Evolutionary conservation across 2,113 vertebrate species (phyloP), one percentile per base, ranked within the genome.

Genomic region (Nerophis ophidion): DNA sequence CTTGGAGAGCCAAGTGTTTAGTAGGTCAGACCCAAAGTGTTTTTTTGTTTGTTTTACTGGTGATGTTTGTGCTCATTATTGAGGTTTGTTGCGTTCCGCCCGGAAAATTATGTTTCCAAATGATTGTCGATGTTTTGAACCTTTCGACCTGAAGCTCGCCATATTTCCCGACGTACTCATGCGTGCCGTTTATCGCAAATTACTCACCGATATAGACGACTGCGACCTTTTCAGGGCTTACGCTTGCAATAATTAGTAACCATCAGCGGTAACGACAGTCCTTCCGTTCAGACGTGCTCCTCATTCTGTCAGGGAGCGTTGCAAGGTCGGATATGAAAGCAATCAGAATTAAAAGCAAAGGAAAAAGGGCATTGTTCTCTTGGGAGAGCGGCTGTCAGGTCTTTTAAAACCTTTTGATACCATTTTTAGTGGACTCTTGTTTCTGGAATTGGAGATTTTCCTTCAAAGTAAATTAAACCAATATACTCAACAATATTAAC

Each of bases 381-480:
- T 68, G 38, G 62, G 35, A 73, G 60, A 76, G 47, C 16, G 63
- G 50, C 44, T 70, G 51, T 68, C 64, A 64, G 36, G 9, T 50
- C 59, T 53, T 55, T 58, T 26, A 53, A 64, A 60, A 62, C 48
- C 51, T 48, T 15, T 12, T 65, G 57, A 70, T 59, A 66, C 66
- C 36, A 48, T 46, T 54, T 55, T 55, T 56, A 63, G 66, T 36
- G 19, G n/a, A 55, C 57, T 58, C 65, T 38, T 55, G 60, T 62
- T 34, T 55, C 33, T 44, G 57, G 49, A 26, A 56, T 16, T 17
- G 17, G 50, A 63, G 40, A 57, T 8, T 40, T 40, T 3, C 10
- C 38, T 10, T 8, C 38, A 40, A 40, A 40, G 1, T 40, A 26
- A 26, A 3, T 26, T 26, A 26, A 26, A 3, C 2, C 26, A 26